Percentiles rank a stretch among this genome's conserved stretches.
Conservation (phyloP, 2,888 invertebrate genomes). For the Melipona bicolor region DNA sequence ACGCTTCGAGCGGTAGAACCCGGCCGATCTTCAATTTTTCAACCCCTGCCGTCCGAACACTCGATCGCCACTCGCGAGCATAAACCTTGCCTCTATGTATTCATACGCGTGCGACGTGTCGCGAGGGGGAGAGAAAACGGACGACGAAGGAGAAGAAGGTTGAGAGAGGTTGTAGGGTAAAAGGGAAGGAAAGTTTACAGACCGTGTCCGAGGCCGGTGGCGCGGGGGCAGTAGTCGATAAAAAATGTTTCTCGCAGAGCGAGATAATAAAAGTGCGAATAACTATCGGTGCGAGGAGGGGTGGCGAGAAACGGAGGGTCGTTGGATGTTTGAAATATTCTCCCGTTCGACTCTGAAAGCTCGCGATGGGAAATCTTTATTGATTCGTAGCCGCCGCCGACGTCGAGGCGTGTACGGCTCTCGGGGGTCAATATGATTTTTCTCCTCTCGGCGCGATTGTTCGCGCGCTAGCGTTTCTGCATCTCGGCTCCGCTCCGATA, state of each 20-base stretch:
- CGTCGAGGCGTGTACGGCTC: constrained; percentile 73
- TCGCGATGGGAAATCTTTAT: constrained; percentile 82
- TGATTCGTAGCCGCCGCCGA: constrained; percentile 80
- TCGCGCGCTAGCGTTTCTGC: constrained; percentile 28
- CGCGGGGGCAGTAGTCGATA: constrained; percentile 75
- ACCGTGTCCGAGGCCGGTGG: constrained; percentile 74
- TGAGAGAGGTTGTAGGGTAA: constrained; percentile 37
- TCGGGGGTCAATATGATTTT: constrained; percentile 79
- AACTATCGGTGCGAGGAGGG: constrained; percentile 46
- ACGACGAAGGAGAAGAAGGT: constrained; percentile 20
- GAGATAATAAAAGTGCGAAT: constrained; percentile 82
- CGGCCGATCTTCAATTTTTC: not conserved
- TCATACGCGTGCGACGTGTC: constrained; percentile 62
- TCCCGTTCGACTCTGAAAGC: constrained; percentile 69
- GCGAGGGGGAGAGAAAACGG: constrained; percentile 27
- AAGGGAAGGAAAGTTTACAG: constrained; percentile 75
- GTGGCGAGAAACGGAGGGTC: constrained; percentile 55
- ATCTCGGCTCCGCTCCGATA: not conserved
- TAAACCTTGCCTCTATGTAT: constrained; percentile 65
- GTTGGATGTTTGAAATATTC: constrained; percentile 81
- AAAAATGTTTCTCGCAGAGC: constrained; percentile 79
- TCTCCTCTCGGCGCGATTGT: constrained; percentile 48
- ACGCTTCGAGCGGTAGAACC: not conserved
- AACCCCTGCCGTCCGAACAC: constrained; percentile 13
- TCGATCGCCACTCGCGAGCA: constrained; percentile 45